A percentile compares a stretch with the other conserved stretches of the same genome.
Evolutionary conservation across 64 coral and sea anemone genomes (phyloP).

Genomic region (Montipora foliosa): DNA sequence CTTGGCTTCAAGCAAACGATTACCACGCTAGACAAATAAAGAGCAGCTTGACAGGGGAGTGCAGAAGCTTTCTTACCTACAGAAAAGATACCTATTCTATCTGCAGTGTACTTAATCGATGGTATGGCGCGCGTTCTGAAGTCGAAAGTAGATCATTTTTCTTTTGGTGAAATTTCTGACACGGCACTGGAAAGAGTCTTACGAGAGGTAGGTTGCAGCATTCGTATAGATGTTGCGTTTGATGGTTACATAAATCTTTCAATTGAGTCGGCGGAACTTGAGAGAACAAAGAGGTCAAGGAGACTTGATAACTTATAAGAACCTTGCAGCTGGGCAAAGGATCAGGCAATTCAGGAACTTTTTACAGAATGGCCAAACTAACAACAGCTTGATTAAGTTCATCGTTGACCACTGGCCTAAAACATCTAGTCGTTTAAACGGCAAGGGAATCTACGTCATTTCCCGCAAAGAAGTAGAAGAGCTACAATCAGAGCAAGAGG

Average conservation of each 20-base stretch:
- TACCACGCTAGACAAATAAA: neutral
- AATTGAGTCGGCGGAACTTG: neutral
- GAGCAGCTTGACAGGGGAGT: slow-evolving; percentile 31
- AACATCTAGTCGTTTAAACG: neutral
- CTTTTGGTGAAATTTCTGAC: slow-evolving; percentile 17
- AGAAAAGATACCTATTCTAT: slow-evolving; percentile 21
- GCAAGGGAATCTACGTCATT: neutral
- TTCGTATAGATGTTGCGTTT: neutral
- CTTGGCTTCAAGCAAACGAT: slow-evolving; percentile 9
- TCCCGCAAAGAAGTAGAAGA: too few species aligned
- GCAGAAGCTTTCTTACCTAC: slow-evolving; percentile 38
- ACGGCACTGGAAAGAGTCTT: neutral
- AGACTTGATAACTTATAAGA: neutral
- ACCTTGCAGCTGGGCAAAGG: neutral
- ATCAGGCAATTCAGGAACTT: neutral
- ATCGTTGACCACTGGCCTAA: slow-evolving; percentile 38
- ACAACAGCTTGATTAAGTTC: slow-evolving; percentile 27
- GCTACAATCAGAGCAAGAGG: too few species aligned
- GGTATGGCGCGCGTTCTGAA: slow-evolving; percentile 67
- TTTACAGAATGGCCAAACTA: slow-evolving; percentile 17
- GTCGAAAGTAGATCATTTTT: slow-evolving; percentile 47
- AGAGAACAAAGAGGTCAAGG: neutral
- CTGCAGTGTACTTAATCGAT: slow-evolving; percentile 40
- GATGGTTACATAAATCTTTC: neutral
- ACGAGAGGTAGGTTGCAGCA: neutral